phyloP scores from a whole-genome alignment of 1,140 invertebrate genomes.

The Meteorus sp. region DNA sequence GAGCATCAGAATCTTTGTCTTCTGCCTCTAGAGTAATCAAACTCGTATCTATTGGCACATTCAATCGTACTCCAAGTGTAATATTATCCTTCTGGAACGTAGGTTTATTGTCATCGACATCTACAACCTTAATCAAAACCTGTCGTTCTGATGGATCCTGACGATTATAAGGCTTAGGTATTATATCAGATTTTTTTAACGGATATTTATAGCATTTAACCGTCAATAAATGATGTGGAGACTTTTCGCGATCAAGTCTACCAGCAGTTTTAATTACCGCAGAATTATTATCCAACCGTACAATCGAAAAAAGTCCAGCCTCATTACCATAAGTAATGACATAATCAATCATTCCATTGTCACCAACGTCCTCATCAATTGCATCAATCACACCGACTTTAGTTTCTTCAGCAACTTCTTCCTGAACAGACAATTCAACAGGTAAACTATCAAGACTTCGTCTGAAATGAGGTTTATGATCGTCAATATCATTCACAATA shows the following conservation, averaged over 20 bases:
- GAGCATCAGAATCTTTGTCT: constrained; percentile 70
- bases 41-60: constrained; percentile 73
- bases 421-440: constrained; percentile 64
- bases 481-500: constrained; percentile 74
- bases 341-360: constrained; percentile 77
- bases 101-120: constrained; percentile 77
- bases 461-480: constrained; percentile 75
- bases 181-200: constrained; percentile 46
- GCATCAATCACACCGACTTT: constrained; percentile 71
- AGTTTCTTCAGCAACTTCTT: constrained; percentile 68
- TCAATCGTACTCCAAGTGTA: constrained; percentile 73
- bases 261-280: constrained; percentile 65
- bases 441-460: constrained; percentile 71
- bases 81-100: constrained; percentile 68
- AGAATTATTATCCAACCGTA: constrained; percentile 67
- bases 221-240: constrained; percentile 65
- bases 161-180: constrained; percentile 65
- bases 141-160: constrained; percentile 73
- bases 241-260: constrained; percentile 69
- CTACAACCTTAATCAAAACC: constrained; percentile 66
- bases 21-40: constrained; percentile 68
- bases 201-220: constrained; percentile 72
- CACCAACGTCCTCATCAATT: constrained; percentile 73
- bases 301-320: constrained; percentile 65
- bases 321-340: constrained; percentile 75